A percentile compares a stretch with the other conserved stretches of the same genome.
Evolutionary conservation across 2,888 invertebrate species (phyloP).

Genomic region (Melinaea menophilus): DNA sequence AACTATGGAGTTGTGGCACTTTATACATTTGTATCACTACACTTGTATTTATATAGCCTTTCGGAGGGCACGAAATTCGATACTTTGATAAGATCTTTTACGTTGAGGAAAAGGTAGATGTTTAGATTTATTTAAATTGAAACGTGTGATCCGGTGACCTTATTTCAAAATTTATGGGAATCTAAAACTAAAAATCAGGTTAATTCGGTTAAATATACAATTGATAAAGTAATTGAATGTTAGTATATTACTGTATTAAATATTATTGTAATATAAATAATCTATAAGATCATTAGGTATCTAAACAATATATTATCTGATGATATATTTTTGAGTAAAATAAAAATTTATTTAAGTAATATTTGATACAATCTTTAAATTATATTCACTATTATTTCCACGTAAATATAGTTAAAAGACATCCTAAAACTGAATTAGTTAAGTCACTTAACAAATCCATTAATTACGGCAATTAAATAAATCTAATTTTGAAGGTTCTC

Average conservation of each 20-base stretch:
- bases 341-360: too few species aligned
- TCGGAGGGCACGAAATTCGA: constrained; percentile 31
- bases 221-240: neutral
- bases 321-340: too few species aligned
- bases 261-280: too few species aligned
- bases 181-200: neutral
- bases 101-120: constrained; percentile 18
- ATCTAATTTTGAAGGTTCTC: constrained; percentile 40
- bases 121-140: constrained; percentile 21
- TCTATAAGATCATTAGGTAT: too few species aligned
- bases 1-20: constrained; percentile 49
- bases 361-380: too few species aligned
- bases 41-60: constrained; percentile 13
- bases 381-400: too few species aligned
- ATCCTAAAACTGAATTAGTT: neutral
- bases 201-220: neutral
- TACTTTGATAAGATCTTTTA: constrained; percentile 29
- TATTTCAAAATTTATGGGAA: neutral
- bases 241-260: too few species aligned
- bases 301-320: too few species aligned
- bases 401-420: too few species aligned
- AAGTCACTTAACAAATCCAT: constrained; percentile 12
- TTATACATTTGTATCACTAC: constrained; percentile 26
- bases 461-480: constrained; percentile 18
- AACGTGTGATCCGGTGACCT: constrained; percentile 10